Percentiles rank a stretch among this genome's conserved stretches.
phyloP scores from a whole-genome alignment of 2,797 vertebrate genomes.

The Columba guinea region DNA sequence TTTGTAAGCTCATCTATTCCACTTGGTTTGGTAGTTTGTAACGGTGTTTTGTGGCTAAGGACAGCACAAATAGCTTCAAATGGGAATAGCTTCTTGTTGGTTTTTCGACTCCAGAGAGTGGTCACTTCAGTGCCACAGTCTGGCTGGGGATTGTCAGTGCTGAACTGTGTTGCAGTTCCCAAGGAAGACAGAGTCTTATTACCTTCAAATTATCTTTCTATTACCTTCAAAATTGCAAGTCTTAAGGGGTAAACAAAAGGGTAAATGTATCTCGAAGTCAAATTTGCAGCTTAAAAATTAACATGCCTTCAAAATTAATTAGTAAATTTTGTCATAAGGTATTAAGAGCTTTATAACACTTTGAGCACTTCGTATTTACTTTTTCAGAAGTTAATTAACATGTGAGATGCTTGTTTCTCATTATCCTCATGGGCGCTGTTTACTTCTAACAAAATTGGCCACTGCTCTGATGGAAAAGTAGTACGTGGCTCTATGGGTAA shows the following conservation, averaged over 20 bases:
- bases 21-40: background rate
- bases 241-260: background rate
- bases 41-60: background rate
- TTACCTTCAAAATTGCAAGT: background rate
- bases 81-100: background rate
- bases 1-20: background rate
- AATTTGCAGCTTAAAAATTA: background rate
- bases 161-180: background rate
- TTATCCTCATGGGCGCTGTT: background rate
- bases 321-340: background rate
- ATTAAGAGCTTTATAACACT: background rate
- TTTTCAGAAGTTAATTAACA: background rate
- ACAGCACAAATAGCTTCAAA: too few species aligned
- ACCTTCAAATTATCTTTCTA: background rate
- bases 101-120: background rate
- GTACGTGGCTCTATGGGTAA: background rate
- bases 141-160: background rate
- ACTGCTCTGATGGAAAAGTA: background rate
- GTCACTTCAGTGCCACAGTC: background rate
- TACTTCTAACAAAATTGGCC: background rate
- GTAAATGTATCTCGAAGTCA: background rate
- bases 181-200: background rate
- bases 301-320: background rate
- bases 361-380: background rate
- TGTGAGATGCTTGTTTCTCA: background rate